phyloP scores from a whole-genome alignment of 2,797 vertebrate genomes.

The Microcaecilia unicolor region DNA sequence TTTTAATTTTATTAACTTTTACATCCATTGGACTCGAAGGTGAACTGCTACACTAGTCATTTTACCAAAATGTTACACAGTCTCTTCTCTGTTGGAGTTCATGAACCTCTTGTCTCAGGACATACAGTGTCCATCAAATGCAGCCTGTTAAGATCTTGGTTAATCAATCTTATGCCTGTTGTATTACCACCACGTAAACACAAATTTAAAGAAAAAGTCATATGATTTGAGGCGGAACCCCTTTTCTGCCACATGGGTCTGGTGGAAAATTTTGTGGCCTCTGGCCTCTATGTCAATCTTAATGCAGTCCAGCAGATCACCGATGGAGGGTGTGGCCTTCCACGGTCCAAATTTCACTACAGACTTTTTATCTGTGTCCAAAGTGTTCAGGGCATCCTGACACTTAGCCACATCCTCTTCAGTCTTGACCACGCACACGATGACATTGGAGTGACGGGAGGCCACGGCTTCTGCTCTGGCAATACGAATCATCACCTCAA shows the following conservation, averaged over 20 bases:
- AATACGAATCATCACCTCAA: constrained; percentile 81
- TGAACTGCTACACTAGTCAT: too few species aligned
- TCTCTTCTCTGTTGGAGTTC: too few species aligned
- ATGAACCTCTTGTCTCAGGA: too few species aligned
- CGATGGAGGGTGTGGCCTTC: constrained; percentile 52
- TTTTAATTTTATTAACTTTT: too few species aligned
- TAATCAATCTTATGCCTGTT: too few species aligned
- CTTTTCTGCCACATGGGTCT: constrained; percentile 48
- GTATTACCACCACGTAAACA: constrained; percentile 82
- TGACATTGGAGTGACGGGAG: constrained; percentile 56
- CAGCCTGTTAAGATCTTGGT: too few species aligned
- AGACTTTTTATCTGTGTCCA: constrained; percentile 67
- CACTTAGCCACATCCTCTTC: constrained; percentile 62
- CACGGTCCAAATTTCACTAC: constrained; percentile 88
- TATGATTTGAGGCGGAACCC: constrained; percentile 61
- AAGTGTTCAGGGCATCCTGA: constrained; percentile 48
- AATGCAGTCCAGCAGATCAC: constrained; percentile 78
- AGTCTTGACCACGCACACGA: constrained; percentile 64
- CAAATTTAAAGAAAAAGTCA: constrained; percentile 67
- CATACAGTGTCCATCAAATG: too few species aligned
- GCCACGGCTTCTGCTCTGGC: constrained; percentile 79
- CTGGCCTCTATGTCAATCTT: constrained; percentile 68
- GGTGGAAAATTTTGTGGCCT: constrained; percentile 66
- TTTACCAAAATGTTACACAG: too few species aligned
- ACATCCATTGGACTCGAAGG: too few species aligned